These are phyloP conservation scores for Tachysurus fulvidraco DNA, from an alignment of 2,113 vertebrate species.

Conservation along the genomic window DNA sequence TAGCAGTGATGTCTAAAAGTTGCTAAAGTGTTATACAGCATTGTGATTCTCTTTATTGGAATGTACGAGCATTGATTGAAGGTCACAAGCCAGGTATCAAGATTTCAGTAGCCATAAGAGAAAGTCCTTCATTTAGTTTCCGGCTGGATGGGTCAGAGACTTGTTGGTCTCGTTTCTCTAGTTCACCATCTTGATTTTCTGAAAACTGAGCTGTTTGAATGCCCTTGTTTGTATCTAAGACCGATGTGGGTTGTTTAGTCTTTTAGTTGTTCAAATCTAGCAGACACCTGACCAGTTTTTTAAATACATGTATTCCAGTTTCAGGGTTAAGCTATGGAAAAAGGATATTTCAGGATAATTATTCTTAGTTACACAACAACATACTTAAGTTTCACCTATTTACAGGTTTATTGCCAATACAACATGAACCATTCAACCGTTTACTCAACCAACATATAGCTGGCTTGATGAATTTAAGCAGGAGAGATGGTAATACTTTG, in stretches of 20 bases:
- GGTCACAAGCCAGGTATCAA: neutral
- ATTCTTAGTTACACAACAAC: constrained; percentile 24
- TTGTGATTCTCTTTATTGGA: neutral
- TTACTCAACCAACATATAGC: neutral
- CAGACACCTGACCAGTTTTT: neutral
- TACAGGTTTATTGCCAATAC: constrained; percentile 4
- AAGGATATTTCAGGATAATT: constrained; percentile 7
- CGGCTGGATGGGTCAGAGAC: constrained; percentile 37
- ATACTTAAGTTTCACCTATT: constrained; percentile 1
- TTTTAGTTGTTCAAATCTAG: neutral
- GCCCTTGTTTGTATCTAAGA: neutral
- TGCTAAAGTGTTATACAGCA: neutral
- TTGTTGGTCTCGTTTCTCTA: constrained; percentile 45
- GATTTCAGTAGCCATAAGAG: neutral
- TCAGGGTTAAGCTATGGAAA: neutral
- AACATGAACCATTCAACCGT: neutral
- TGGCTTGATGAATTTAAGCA: constrained; percentile 17
- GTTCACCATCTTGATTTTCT: constrained; percentile 22
- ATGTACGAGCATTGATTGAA: no score
- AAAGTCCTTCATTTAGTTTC: constrained; percentile 18
- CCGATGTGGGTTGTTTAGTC: neutral
- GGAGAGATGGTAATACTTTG: neutral
- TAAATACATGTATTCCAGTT: neutral
- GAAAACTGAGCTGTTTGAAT: constrained; percentile 26
- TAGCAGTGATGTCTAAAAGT: neutral